Evolutionary conservation across 2,113 vertebrate genomes (phyloP), one percentile per base, ranked within the genome.

Genomic region (Gallinago undulata): DNA sequence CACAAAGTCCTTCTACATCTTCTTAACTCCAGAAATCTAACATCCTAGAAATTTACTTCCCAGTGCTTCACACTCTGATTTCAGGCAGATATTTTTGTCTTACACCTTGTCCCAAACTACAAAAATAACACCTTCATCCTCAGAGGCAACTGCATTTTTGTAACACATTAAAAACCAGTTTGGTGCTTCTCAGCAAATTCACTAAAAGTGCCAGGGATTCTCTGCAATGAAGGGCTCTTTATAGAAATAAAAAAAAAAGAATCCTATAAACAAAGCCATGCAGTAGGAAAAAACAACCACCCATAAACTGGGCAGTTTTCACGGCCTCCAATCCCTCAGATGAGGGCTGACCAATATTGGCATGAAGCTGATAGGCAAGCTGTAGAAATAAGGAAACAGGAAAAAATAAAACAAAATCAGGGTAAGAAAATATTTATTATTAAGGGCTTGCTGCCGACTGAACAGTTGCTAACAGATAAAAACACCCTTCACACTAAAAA

Each of bases 361-460:
- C 79, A 74, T 31, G 85, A 93, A 94, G 75, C 7, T 87, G 57
- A 84, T 79, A 45, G 53, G 77, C 48, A 87, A 93, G 57, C n/a
- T 87, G 45, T 53, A 87, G 86, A 91, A 95, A 94, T 89, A 82
- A 91, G 81, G 73, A 89, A 96, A 94, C 70, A 62, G 80, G 50
- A 84, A 96, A 95, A 95, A 94, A 92, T 64, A 77, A 96, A 97
- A 84, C 27, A 94, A 94, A 95, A 92, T 93, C 9, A 6, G 86
- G 77, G 87, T 87, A 82, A 92, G 91, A 96, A 95, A 89, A 90
- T 86, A 96, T 77, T 96, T 94, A 88, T 92, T 83, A 96, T 67
- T 86, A 74, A 93, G 50, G 60, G 53, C 53, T 89, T 51, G 21
- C 78, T 95, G 81, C 80, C 53, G 87, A 59, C 76, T 76, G 72